Percentiles rank a stretch among this genome's conserved stretches.
Conservation (phyloP, 2,113 vertebrate genomes). For the Nansenia antarctica region DNA sequence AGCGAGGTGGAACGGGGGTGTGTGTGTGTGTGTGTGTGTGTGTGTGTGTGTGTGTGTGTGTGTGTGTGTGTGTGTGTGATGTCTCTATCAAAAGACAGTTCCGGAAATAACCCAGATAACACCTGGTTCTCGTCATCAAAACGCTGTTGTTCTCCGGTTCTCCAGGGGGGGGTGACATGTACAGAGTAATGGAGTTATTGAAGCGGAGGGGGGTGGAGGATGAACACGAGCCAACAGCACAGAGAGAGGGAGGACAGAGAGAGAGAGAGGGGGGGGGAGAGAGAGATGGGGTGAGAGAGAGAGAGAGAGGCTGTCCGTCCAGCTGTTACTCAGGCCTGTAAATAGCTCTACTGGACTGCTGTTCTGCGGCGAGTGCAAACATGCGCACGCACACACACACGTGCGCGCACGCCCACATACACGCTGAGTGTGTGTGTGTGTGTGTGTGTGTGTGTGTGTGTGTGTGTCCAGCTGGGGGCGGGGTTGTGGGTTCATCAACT, state of each 20-base stretch:
- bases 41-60: no score
- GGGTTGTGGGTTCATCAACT: not conserved
- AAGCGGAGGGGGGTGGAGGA: not conserved
- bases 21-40: no score
- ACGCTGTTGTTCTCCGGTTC: not conserved
- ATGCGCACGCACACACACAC: not conserved
- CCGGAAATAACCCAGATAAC: no score
- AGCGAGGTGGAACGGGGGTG: no score
- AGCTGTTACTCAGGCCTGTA: constrained; percentile 11
- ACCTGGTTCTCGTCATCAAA: no score
- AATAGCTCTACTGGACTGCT: constrained; percentile 17
- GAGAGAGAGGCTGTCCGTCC: not conserved
- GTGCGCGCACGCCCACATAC: not conserved
- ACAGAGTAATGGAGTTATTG: not conserved
- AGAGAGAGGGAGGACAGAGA: not conserved
- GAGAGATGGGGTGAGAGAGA: not conserved
- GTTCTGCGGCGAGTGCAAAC: not conserved
- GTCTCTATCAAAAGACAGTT: no score
- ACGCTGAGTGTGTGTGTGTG: constrained; percentile 4
- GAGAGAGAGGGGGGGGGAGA: not conserved
- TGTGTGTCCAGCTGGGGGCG: not conserved
- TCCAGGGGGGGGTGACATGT: not conserved
- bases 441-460: not conserved
- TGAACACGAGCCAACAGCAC: not conserved
- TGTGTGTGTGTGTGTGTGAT: no score